Evolutionary conservation across 2,113 vertebrate species (phyloP).

Genomic region (Prinia subflava): DNA sequence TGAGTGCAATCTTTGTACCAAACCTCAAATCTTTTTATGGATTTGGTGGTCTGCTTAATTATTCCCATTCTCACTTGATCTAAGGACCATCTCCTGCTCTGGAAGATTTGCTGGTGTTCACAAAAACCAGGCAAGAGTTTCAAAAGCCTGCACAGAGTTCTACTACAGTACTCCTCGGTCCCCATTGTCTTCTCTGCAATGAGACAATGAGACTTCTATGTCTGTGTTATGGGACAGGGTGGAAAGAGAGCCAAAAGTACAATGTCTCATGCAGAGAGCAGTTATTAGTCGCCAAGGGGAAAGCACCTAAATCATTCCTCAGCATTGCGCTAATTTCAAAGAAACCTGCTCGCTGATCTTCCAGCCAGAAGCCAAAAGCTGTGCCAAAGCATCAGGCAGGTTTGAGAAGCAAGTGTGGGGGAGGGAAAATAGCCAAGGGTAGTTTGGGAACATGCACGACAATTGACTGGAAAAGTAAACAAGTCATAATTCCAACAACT

Average conservation of each 20-base stretch:
- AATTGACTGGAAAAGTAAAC: constrained; percentile 11
- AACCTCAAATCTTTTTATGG: neutral
- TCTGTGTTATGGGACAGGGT: neutral
- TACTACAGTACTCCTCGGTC: rapidly evolving
- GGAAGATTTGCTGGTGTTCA: neutral
- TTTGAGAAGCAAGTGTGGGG: neutral
- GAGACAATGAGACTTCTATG: constrained; percentile 18
- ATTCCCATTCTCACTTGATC: neutral
- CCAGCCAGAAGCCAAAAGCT: constrained; percentile 33
- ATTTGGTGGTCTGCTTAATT: constrained; percentile 18
- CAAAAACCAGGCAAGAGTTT: neutral
- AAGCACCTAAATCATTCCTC: constrained; percentile 60
- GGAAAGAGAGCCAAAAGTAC: constrained; percentile 26
- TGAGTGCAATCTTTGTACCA: constrained; percentile 18
- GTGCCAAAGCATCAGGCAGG: constrained; percentile 37
- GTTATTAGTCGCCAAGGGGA: constrained; percentile 27
- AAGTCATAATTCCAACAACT: neutral
- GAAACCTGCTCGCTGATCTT: constrained; percentile 51
- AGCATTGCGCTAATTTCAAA: constrained; percentile 42
- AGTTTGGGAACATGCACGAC: neutral
- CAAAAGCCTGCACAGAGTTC: neutral
- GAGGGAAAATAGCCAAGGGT: neutral
- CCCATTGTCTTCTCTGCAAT: neutral
- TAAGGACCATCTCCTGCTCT: neutral
- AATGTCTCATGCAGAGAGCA: constrained; percentile 14